A percentile compares a stretch with the other conserved stretches of the same genome.
Evolutionary conservation across 1,140 invertebrate genomes (phyloP).

Genomic region (Zaprionus tsacasi): DNA sequence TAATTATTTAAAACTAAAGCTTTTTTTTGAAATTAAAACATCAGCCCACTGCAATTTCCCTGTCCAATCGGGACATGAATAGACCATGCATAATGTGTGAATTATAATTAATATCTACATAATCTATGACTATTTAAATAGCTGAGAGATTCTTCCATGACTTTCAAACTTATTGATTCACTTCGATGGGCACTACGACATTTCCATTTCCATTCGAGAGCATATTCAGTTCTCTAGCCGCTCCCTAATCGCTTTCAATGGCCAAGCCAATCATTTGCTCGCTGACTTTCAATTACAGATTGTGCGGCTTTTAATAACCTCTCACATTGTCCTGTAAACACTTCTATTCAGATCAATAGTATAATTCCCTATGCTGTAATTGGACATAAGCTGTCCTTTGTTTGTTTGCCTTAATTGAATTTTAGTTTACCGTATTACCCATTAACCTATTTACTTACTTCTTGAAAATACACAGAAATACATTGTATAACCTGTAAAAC

Average conservation of each 20-base stretch:
- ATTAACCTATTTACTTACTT: background rate
- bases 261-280: constrained; percentile 20
- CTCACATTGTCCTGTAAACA: background rate
- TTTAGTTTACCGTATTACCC: background rate
- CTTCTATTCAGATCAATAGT: background rate
- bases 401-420: background rate
- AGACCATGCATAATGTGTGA: background rate
- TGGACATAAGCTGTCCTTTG: background rate
- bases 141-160: background rate
- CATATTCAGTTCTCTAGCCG: constrained; percentile 36
- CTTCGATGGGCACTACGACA: constrained; percentile 4
- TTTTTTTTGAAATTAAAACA: background rate
- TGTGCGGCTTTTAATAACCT: background rate
- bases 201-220: constrained; percentile 15
- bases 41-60: background rate
- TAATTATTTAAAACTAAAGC: background rate
- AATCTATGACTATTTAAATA: background rate
- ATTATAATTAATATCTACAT: background rate
- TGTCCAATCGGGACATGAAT: background rate
- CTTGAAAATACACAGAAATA: background rate
- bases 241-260: constrained; percentile 41
- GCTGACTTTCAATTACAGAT: constrained; percentile 36
- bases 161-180: background rate
- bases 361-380: too few species aligned
- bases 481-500: background rate